Conservation (phyloP, 2,113 vertebrate species). For the Sinosuthora webbiana region DNA sequence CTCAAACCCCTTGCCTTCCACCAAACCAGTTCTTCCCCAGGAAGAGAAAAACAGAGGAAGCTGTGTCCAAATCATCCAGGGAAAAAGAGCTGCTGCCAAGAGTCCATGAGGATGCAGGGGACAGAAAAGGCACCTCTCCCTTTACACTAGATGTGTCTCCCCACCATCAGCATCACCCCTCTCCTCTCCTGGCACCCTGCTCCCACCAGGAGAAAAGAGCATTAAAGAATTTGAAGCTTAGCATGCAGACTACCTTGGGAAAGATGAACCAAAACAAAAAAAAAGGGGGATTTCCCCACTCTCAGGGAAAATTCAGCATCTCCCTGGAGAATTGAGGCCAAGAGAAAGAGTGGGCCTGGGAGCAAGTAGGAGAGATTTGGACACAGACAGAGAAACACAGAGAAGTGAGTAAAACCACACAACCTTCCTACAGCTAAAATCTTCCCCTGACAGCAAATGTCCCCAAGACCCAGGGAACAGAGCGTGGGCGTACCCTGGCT, state of each 20-base stretch:
- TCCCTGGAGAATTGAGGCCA: not conserved
- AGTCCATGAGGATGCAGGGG: not conserved
- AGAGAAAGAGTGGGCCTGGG: not conserved
- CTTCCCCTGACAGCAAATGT: not conserved
- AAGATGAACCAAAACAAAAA: not conserved
- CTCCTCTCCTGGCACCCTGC: too few relatives aligned
- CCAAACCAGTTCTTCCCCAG: not conserved
- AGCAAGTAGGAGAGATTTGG: not conserved
- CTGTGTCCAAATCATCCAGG: rapidly evolving
- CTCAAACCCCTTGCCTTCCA: not conserved
- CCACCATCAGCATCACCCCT: rapidly evolving
- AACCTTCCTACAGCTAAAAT: not conserved
- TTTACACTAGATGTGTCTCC: too few relatives aligned
- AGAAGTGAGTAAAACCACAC: not conserved
- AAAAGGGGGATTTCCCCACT: not conserved
- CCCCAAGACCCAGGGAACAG: not conserved
- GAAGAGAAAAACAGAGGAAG: not conserved
- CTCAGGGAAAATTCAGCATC: not conserved
- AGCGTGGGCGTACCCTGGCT: rapidly evolving
- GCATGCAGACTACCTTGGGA: rapidly evolving
- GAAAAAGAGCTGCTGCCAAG: not conserved
- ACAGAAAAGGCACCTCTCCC: not conserved
- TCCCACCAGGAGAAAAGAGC: not conserved
- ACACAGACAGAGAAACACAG: not conserved
- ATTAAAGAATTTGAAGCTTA: not conserved